Base-by-base conservation (phyloP, 2,113 vertebrate genomes). In the Eretmodus cyanostictus region DNA sequence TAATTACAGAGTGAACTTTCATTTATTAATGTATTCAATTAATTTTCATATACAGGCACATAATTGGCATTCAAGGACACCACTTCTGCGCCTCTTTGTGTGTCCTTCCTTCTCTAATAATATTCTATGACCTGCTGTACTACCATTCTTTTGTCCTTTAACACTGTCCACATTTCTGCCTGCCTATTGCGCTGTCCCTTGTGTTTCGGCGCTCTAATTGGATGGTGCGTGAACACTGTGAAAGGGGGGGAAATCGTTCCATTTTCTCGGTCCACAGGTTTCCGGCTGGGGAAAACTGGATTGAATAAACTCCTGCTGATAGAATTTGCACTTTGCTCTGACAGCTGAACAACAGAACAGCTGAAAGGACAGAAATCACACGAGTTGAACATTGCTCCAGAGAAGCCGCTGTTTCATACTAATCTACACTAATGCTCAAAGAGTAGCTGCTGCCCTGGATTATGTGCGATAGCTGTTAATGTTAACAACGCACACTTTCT, bases 271-370 rank as follows among this genome's bases (percentile, higher is more conserved):
- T 90, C 80, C 82, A 80, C 87, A 87, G 88, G 81, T 93, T 94
- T 86, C 88, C 87, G 87, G 81, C 76, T 40, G 83, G 16, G 47
- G 40, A 85, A 45, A 84, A 54, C 71, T 59, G 83, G 89, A 93
- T 88, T 91, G 82, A 93, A 93, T 93, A 91, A 93, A 87, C 79
- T 86, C 91, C 42, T 38, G 90, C 68, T 95, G 93, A 94, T 89
- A 89, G 86, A 94, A 93, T 94, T 91, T 91, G 84, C 90, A 82
- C 89, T 93, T 94, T 90, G 82, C 81, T 92, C 82, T 85, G 91
- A 89, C 91, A 89, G 87, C 86, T 53, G 81, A 86, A 87, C 89
- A 93, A 89, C 90, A 92, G 66, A 87, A 85, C 66, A 83, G 89
- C 80, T 81, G 47, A 86, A 57, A 85, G 42, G 55, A 88, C 83